Evolutionary conservation across 2,888 invertebrate species (phyloP).

Genomic region (Scaptomyza reducta): DNA sequence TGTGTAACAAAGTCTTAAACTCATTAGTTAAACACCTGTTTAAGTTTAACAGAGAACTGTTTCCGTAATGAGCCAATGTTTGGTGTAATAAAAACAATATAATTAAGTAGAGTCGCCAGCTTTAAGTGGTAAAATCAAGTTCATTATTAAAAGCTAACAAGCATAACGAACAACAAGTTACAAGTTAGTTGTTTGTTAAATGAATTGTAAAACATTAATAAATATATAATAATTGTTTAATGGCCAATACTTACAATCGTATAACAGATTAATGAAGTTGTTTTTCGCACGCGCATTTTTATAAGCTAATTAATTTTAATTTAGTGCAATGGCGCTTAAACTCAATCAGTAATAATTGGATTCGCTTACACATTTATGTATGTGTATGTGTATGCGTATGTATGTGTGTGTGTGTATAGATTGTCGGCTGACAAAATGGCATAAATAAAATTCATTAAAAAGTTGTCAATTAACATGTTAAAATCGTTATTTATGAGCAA

Average conservation of each 20-base stretch:
- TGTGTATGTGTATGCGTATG: not conserved
- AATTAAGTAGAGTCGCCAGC: conserved; percentile 17
- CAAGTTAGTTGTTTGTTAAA: conserved; percentile 44
- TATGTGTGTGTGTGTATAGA: not conserved
- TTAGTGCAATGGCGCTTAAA: conserved; percentile 30
- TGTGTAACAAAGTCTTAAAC: not conserved
- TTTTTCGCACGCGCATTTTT: conserved; percentile 38
- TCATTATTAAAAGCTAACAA: conserved; percentile 28
- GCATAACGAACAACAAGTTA: conserved; percentile 12
- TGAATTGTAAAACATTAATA: conserved; percentile 33
- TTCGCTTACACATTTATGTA: not conserved
- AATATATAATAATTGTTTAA: conserved; percentile 54
- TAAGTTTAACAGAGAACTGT: not conserved
- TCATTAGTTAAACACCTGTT: conserved; percentile 12
- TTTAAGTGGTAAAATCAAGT: conserved; percentile 33
- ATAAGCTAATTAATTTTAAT: conserved; percentile 70
- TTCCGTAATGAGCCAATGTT: conserved; percentile 8
- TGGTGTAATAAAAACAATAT: conserved; percentile 12
- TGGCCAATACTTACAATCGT: conserved; percentile 50
- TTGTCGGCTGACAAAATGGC: conserved; percentile 39
- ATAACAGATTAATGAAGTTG: conserved; percentile 54
- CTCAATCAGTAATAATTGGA: conserved; percentile 29
- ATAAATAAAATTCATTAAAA: conserved; percentile 66
- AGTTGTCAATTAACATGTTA: conserved; percentile 71
- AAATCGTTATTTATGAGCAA: conserved; percentile 57